A percentile compares a stretch with the other conserved stretches of the same genome.
phyloP scores from a whole-genome alignment of 1,140 invertebrate genomes.

The Apolygus lucorum region DNA sequence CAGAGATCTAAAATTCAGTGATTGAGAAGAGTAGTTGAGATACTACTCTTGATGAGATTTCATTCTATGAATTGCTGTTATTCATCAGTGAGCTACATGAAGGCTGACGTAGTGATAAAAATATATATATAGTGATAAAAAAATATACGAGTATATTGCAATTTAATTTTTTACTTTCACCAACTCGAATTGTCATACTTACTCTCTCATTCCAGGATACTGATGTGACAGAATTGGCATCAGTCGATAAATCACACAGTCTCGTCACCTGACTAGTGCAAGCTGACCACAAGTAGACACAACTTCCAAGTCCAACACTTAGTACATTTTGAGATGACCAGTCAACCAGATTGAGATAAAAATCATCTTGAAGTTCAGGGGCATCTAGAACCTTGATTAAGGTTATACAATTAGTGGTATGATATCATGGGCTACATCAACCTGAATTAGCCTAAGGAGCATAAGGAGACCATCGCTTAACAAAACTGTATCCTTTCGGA shows the following conservation, averaged over 20 bases:
- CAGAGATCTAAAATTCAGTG: neutral
- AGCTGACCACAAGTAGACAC: conserved; percentile 98
- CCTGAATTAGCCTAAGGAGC: no score
- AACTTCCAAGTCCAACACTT: conserved; percentile 95
- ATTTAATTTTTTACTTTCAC: neutral
- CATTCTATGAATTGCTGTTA: no score
- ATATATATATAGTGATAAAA: neutral
- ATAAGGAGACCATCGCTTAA: no score
- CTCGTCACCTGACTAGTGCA: conserved; percentile 97
- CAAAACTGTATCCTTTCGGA: no score
- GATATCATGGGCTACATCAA: no score
- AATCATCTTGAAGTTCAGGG: conserved; percentile 97
- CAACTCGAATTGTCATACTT: no score
- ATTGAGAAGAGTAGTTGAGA: neutral
- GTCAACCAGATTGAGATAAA: conserved; percentile 97
- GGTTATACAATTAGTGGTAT: no score
- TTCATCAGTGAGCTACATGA: neutral
- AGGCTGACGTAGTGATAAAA: neutral
- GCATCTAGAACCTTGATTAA: conserved; percentile 86
- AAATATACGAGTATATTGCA: no score
- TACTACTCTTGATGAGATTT: neutral
- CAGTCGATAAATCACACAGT: conserved; percentile 87
- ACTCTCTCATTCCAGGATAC: conserved; percentile 96
- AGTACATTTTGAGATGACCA: conserved; percentile 99
- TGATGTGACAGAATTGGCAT: conserved; percentile 93